Evolutionary conservation across 2,888 invertebrate genomes (phyloP), one percentile per base, ranked within the genome.

Genomic region (Mellilla xanthometata): DNA sequence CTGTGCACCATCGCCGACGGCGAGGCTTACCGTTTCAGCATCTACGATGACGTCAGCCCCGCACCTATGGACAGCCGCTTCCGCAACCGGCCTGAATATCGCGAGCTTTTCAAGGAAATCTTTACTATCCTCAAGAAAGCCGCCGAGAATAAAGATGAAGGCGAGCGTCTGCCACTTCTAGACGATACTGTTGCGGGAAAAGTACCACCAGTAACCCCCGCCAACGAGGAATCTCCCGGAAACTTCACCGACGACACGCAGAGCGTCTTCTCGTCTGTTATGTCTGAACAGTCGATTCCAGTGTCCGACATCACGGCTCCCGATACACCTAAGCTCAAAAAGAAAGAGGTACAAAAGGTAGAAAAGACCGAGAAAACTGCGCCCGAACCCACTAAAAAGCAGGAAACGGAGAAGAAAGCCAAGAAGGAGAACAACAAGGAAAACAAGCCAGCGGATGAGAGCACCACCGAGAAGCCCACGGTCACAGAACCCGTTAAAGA

Each of bases 1-100:
- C 85, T 96, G 36, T 96, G 95, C 81, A 95, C 95, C 1, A 95
- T 96, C 51, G 95, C 94, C 38, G 96, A 96, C 69, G 96, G 96
- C 7, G 95, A 95, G 60, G 95, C 96, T 72, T 95, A 95, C 74
- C 94, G 94, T 58, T 95, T 96, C 72, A 96, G 95, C 75, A 96
- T 96, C 70, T 96, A 96, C 70, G 95, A 95, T 65, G 94, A 95
- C 69, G 94, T 71, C 59, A 95, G 93, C 65, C 94, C 95, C 0
- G 93, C 96, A 72, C 94, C 95, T 0, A 93, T 96, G 72, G 95
- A 96, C 66, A 94, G 94, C 56, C 92, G 95, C 39, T 96, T 96
- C 91, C 92, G 94, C 10, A 95, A 95, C 72, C 92, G 95, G 15
- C 96, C 96, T 0, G 95, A 96, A 68, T 95, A 96, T 72, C 91